Conservation (phyloP, 2,888 invertebrate genomes). For the Apamea anceps region DNA sequence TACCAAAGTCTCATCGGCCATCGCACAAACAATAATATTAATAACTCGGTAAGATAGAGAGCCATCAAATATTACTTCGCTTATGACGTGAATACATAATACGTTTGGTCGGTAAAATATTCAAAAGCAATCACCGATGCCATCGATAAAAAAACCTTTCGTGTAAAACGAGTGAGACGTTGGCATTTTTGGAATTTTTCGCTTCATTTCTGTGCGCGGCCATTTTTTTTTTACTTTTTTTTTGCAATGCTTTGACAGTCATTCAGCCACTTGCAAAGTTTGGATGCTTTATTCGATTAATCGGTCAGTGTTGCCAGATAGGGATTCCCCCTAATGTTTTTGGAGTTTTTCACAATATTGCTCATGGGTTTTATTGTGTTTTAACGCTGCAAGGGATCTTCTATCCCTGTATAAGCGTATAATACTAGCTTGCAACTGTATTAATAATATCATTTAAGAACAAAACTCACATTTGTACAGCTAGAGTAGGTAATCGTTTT, state of each 20-base stretch:
- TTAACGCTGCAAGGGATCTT: not conserved
- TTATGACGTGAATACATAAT: conserved; percentile 76
- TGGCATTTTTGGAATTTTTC: conserved; percentile 75
- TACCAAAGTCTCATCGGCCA: conserved; percentile 50
- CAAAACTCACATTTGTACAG: not conserved
- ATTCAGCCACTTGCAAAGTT: conserved; percentile 72
- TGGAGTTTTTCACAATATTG: not conserved
- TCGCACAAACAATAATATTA: conserved; percentile 72
- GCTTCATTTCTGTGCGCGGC: conserved; percentile 71
- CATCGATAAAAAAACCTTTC: conserved; percentile 75
- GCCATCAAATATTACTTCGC: conserved; percentile 71
- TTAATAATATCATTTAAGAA: too few species aligned
- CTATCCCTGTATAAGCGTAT: too few species aligned
- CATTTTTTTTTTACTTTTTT: conserved; percentile 53
- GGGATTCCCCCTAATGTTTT: conserved; percentile 19
- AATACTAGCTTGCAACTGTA: not conserved
- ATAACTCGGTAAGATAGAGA: conserved; percentile 70
- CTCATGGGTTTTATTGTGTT: not conserved
- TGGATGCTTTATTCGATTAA: conserved; percentile 76
- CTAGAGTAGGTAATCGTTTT: too few species aligned
- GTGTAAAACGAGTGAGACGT: conserved; percentile 75
- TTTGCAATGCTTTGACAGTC: conserved; percentile 64
- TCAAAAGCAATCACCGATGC: conserved; percentile 79
- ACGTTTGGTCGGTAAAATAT: conserved; percentile 78
- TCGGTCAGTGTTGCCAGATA: conserved; percentile 56